phyloP scores from a whole-genome alignment of 2,888 invertebrate genomes.

The Pammene aurita region DNA sequence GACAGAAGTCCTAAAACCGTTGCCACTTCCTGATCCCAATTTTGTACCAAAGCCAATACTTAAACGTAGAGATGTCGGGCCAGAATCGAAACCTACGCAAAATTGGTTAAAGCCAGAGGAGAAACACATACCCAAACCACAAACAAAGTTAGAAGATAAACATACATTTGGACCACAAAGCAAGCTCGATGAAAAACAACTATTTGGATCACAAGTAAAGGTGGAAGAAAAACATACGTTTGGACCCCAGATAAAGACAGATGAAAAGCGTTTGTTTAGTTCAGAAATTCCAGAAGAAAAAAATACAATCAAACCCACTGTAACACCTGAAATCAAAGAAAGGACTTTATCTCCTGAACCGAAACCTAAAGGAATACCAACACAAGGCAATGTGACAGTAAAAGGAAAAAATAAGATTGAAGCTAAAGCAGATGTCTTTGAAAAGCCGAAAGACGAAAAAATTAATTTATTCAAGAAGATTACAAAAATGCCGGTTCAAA shows the following conservation, averaged over 20 bases:
- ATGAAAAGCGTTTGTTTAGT: constrained; percentile 38
- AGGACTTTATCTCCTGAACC: constrained; percentile 45
- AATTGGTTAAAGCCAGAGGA: constrained; percentile 40
- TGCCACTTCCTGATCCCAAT: constrained; percentile 87
- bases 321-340: constrained; percentile 47
- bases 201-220: constrained; percentile 41
- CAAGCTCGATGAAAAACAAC: constrained; percentile 41
- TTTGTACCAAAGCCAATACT: constrained; percentile 91
- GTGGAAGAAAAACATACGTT: constrained; percentile 43
- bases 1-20: constrained; percentile 83
- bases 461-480: constrained; percentile 72
- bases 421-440: constrained; percentile 30
- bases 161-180: constrained; percentile 45
- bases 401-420: constrained; percentile 38
- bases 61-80: constrained; percentile 82
- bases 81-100: constrained; percentile 49
- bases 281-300: constrained; percentile 11
- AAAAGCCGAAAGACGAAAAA: constrained; percentile 66
- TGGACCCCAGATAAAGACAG: constrained; percentile 23
- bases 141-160: constrained; percentile 47
- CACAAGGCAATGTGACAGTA: constrained; percentile 41
- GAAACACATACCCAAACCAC: constrained; percentile 44
- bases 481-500: constrained; percentile 71
- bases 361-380: constrained; percentile 52
- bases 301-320: constrained; percentile 54